These are phyloP conservation scores for Pagetopsis macropterus DNA, from an alignment of 2,797 vertebrate genomes.

Conservation along the genomic window DNA sequence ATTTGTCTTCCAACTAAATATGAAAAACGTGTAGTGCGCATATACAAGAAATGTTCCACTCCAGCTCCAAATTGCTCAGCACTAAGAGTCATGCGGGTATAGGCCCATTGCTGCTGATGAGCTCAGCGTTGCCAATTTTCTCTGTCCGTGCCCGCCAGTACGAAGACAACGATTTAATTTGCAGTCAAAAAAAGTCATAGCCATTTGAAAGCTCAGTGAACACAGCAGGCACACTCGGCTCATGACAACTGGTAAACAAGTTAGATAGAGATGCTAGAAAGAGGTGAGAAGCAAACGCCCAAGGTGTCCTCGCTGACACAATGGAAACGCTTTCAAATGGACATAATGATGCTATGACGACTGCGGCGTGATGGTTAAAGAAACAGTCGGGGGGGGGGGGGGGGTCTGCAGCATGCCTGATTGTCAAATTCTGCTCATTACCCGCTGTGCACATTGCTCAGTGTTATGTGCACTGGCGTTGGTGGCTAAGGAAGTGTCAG, in stretches of 20 bases:
- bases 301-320: slow-evolving; percentile 53
- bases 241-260: slow-evolving; percentile 71
- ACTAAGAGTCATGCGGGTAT: slow-evolving; percentile 42
- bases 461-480: slow-evolving; percentile 60
- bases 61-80: slow-evolving; percentile 51
- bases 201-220: slow-evolving; percentile 63
- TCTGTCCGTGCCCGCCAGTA: slow-evolving; percentile 46
- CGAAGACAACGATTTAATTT: slow-evolving; percentile 69
- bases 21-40: slow-evolving; percentile 37
- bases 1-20: slow-evolving; percentile 21
- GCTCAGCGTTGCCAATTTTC: slow-evolving; percentile 63
- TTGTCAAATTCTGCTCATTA: slow-evolving; percentile 78
- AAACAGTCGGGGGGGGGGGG: slow-evolving; percentile 39
- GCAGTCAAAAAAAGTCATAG: slow-evolving; percentile 73
- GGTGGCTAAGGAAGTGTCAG: slow-evolving; percentile 55
- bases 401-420: slow-evolving; percentile 54
- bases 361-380: slow-evolving; percentile 48
- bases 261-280: slow-evolving; percentile 43
- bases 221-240: slow-evolving; percentile 57
- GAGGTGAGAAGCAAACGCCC: slow-evolving; percentile 51
- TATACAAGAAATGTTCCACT: slow-evolving; percentile 27
- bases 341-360: slow-evolving; percentile 66
- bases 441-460: slow-evolving; percentile 58
- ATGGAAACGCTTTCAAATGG: slow-evolving; percentile 66
- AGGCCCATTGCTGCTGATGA: slow-evolving; percentile 63